Evolutionary conservation across 2,113 vertebrate species (phyloP), one percentile per base, ranked within the genome.

Genomic region (Eurypyga helias): DNA sequence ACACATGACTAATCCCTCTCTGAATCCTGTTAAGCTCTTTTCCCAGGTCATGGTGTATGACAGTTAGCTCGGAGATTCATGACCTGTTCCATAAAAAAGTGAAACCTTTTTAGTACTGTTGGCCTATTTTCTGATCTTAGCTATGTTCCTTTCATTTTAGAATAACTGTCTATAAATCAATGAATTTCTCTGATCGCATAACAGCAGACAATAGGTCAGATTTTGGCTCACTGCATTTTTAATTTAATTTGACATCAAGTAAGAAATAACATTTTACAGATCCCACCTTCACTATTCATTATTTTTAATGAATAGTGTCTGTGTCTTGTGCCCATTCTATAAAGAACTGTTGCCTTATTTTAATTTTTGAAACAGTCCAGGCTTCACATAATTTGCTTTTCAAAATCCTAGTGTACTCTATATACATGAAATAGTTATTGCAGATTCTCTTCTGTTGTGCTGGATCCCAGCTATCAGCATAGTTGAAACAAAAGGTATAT

Each of bases 21-120:
- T 88, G 85, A 94, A 96, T 83, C 92, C 82, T 70, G 43, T 91
- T 93, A 96, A 96, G 78, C 45, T 95, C 70, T 96, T 95, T 93
- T 55, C 67, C 49, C 72, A 60, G 90, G 58, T 92, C 85, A 26
- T 73, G 76, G 49, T 51, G 31, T 91, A 49, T 73, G 87, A 84
- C 73, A 71, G 1, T 57, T 75, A 81, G 69, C 60, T 88, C 64
- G 86, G 16, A 55, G 72, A 88, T 86, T 70, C 64, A 41, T 67
- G 83, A 89, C 76, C 49, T 93, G 23, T 20, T 93, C 77, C 75
- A 21, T n/a, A 77, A 76, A 58, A 86, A 94, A 78, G 48, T 80
- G 72, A 65, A 83, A 81, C 34, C 29, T 55, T 71, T 88, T 92
- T 71, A 67, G 52, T 75, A 87, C 45, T 25, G 7, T 86, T 94